A percentile compares a stretch with the other conserved stretches of the same genome.
These are phyloP conservation scores for Rhinoraja longicauda DNA, from an alignment of 2,797 vertebrate genomes.

Conservation along the genomic window DNA sequence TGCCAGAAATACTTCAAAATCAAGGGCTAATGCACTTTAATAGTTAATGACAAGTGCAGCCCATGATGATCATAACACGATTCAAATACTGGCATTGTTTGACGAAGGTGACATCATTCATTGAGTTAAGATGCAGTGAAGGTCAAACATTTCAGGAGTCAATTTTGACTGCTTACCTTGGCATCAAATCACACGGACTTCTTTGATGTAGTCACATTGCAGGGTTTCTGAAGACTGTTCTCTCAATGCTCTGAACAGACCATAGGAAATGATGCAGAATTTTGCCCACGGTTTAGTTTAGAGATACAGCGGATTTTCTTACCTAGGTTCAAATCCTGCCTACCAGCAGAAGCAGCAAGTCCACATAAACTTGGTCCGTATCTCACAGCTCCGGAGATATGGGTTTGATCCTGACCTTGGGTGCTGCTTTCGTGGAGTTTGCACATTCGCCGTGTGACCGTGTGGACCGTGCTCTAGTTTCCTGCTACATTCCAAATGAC, in stretches of 20 bases:
- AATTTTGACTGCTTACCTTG: background rate
- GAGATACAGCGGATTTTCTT: too few species aligned
- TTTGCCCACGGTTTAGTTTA: too few species aligned
- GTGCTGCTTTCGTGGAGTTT: too few species aligned
- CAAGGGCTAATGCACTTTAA: background rate
- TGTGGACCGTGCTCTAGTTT: too few species aligned
- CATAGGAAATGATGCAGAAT: background rate
- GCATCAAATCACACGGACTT: background rate
- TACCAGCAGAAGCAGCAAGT: too few species aligned
- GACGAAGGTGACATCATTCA: background rate
- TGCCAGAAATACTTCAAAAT: background rate
- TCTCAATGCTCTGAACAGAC: background rate
- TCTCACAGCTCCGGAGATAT: too few species aligned
- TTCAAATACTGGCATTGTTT: conserved; percentile 1
- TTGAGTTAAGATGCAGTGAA: background rate
- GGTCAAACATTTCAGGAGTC: background rate
- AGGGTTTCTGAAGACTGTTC: background rate
- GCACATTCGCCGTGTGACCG: too few species aligned
- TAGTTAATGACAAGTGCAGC: background rate
- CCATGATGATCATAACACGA: background rate
- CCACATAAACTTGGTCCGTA: too few species aligned
- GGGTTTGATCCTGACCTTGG: too few species aligned
- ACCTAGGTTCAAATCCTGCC: too few species aligned
- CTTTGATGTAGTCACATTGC: background rate
- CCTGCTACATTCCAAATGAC: too few species aligned